phyloP scores from a whole-genome alignment of 1,140 invertebrate genomes.

The Bombus polaris region DNA sequence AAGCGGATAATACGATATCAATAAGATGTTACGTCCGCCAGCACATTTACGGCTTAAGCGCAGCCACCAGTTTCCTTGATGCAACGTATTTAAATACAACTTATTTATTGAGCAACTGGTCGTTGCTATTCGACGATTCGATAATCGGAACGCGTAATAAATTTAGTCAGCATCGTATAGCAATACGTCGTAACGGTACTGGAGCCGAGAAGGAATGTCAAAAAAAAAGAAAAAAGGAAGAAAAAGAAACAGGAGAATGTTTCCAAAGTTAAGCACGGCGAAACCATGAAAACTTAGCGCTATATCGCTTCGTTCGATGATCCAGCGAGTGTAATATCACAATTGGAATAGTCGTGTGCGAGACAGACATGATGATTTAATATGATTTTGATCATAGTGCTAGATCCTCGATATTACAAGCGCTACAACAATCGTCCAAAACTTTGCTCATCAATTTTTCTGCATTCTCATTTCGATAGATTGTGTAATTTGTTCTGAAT shows the following conservation, averaged over 20 bases:
- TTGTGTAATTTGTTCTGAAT: too few relatives aligned
- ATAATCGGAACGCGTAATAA: slow-evolving; percentile 59
- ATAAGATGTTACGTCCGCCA: too few relatives aligned
- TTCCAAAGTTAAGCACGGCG: slow-evolving; percentile 7
- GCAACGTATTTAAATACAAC: background rate
- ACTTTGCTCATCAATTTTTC: too few relatives aligned
- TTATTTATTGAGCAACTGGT: slow-evolving; percentile 17
- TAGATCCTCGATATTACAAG: too few relatives aligned
- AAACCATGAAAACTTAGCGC: background rate
- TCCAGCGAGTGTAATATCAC: background rate
- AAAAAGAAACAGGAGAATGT: background rate
- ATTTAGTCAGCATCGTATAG: slow-evolving; percentile 51
- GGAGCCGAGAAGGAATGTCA: slow-evolving; percentile 38
- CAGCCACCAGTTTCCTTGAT: too few relatives aligned
- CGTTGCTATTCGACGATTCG: slow-evolving; percentile 37
- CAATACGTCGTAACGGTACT: slow-evolving; percentile 62
- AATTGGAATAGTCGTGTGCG: background rate
- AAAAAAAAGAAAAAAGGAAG: slow-evolving; percentile 25
- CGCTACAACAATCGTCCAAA: too few relatives aligned
- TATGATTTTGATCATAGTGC: too few relatives aligned
- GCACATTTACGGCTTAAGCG: too few relatives aligned
- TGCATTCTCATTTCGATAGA: too few relatives aligned
- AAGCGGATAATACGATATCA: background rate
- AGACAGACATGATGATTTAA: too few relatives aligned
- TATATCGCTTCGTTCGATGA: slow-evolving; percentile 21